Conservation (phyloP, 2,113 vertebrate species). For the Gila orcuttii region DNA sequence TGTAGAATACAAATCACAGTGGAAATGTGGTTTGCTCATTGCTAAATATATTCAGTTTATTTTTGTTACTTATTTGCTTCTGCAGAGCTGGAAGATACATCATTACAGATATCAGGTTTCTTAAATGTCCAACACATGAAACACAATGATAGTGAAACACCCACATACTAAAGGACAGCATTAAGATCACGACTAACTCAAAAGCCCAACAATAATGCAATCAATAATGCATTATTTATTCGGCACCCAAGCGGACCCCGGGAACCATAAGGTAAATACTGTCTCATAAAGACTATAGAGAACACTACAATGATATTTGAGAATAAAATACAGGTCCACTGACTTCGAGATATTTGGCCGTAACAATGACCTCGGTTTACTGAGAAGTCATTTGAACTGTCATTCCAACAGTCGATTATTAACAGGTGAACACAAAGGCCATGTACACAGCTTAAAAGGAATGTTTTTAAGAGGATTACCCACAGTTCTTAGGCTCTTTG, state of each 20-base stretch:
- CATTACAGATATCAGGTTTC: background rate
- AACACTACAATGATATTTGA: background rate
- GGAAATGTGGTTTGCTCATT: background rate
- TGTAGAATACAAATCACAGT: background rate
- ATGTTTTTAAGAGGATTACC: constrained; percentile 56
- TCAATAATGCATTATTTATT: too few species aligned
- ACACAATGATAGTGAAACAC: background rate
- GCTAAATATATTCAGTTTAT: background rate
- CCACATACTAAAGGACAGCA: background rate
- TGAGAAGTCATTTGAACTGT: background rate
- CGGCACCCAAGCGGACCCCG: too few species aligned
- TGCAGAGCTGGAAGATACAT: background rate
- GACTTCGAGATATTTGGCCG: background rate
- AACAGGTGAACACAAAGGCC: constrained; percentile 4
- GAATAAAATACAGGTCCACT: background rate
- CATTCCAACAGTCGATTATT: background rate
- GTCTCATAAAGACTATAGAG: background rate
- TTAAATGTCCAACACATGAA: background rate
- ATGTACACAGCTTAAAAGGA: constrained; percentile 34
- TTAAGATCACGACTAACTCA: background rate
- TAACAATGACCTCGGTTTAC: constrained; percentile 1
- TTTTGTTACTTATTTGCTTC: background rate
- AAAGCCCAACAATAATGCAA: background rate
- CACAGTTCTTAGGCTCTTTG: constrained; percentile 37
- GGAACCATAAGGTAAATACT: too few species aligned